phyloP scores from a whole-genome alignment of 2,888 invertebrate species.

The Hetaerina titia region DNA sequence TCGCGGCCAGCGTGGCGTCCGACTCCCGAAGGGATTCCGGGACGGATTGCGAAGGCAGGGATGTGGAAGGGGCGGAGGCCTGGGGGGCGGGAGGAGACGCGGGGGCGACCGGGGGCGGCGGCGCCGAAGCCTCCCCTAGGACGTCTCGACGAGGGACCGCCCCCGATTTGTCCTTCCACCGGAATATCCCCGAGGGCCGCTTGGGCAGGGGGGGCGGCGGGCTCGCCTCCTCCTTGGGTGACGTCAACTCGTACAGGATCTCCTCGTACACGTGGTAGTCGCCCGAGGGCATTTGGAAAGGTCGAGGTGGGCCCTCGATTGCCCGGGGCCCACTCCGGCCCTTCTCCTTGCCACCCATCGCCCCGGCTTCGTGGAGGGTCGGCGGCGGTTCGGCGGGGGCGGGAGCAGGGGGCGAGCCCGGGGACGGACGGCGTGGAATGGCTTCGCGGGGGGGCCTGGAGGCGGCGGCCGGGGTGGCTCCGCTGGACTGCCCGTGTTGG shows the following conservation, averaged over 20 bases:
- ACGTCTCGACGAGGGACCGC: neutral
- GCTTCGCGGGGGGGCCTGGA: conserved; percentile 69
- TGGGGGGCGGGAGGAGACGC: neutral
- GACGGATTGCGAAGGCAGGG: neutral
- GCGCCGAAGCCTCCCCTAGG: neutral
- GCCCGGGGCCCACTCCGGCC: conserved; percentile 28
- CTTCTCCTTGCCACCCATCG: conserved; percentile 41
- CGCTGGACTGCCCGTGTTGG: conserved; percentile 70
- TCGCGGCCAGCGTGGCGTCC: conserved; percentile 60
- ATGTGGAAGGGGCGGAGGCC: neutral
- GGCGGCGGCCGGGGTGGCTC: conserved; percentile 68
- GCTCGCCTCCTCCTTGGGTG: conserved; percentile 69
- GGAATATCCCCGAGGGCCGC: conserved; percentile 71
- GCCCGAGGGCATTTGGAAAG: conserved; percentile 28
- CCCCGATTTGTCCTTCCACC: conserved; percentile 51
- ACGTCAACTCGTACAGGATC: conserved; percentile 73
- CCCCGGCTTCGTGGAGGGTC: conserved; percentile 57
- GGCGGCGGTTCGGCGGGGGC: conserved; percentile 66
- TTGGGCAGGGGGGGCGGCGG: conserved; percentile 73
- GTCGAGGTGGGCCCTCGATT: conserved; percentile 17
- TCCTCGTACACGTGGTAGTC: conserved; percentile 75
- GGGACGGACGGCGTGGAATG: conserved; percentile 60
- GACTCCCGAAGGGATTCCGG: conserved; percentile 1
- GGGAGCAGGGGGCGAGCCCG: conserved; percentile 69
- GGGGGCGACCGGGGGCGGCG: neutral